phyloP scores from a whole-genome alignment of 37 sponge, comb jelly and placozoan species.

The Eunapius fragilis region DNA sequence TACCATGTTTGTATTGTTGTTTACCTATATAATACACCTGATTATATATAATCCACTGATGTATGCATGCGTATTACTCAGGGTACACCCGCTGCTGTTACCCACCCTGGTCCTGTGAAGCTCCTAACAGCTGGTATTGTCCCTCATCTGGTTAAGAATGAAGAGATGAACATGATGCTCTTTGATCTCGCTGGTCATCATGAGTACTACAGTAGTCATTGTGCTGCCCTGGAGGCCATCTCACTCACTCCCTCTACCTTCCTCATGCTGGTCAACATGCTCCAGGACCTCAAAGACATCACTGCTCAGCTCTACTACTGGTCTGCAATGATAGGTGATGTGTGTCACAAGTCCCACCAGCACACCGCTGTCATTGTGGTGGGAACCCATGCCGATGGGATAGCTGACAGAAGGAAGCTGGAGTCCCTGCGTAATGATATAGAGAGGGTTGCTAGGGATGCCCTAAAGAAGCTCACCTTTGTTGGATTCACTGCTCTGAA shows the following conservation, averaged over 20 bases:
- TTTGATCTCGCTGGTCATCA: constrained; percentile 48
- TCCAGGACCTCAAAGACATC: not conserved
- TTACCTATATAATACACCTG: too few relatives aligned
- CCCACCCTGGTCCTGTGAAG: not conserved
- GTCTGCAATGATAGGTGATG: constrained; percentile 3
- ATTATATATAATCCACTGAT: too few relatives aligned
- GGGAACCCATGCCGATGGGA: constrained; percentile 8
- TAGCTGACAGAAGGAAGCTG: not conserved
- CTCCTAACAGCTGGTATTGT: not conserved
- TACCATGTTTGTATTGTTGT: too few relatives aligned
- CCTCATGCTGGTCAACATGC: not conserved
- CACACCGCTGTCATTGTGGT: not conserved
- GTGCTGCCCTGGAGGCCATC: constrained; percentile 12
- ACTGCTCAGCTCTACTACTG: constrained; percentile 4
- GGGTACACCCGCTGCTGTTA: not conserved
- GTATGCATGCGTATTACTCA: not conserved
- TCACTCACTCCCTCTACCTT: not conserved
- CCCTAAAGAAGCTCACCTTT: not conserved
- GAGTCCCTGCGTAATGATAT: not conserved
- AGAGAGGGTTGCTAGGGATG: not conserved
- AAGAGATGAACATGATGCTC: constrained; percentile 1
- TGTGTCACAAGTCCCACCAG: not conserved
- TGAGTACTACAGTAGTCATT: constrained; percentile 40
- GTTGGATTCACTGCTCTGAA: not conserved
- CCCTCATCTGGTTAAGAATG: not conserved